phyloP scores from a whole-genome alignment of 1,140 invertebrate species.

The Drosophila simulans region DNA sequence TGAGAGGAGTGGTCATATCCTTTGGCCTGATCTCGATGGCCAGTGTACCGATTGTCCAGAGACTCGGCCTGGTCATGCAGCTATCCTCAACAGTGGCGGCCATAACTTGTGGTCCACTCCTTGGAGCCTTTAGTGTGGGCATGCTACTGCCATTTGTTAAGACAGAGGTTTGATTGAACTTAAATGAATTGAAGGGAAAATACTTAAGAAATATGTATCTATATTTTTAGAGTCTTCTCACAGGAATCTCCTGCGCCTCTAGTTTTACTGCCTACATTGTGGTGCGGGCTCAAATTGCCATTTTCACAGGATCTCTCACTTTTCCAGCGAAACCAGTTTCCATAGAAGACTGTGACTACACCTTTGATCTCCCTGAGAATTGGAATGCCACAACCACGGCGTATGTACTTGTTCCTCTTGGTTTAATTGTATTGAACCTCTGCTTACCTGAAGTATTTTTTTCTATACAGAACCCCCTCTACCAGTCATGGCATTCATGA shows the following conservation, averaged over 20 bases:
- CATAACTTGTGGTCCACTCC: slow-evolving; percentile 92
- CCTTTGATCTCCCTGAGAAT: slow-evolving; percentile 37
- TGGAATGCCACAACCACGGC: slow-evolving; percentile 50
- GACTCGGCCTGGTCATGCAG: slow-evolving; percentile 90
- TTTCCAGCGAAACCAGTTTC: slow-evolving; percentile 61
- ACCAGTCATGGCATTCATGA: slow-evolving; percentile 48
- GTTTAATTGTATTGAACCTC: background rate
- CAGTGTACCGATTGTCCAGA: slow-evolving; percentile 89
- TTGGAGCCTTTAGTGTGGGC: slow-evolving; percentile 93
- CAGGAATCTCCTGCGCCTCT: slow-evolving; percentile 44
- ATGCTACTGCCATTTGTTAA: slow-evolving; percentile 93
- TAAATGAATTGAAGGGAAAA: background rate
- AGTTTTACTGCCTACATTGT: slow-evolving; percentile 59
- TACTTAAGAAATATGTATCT: background rate
- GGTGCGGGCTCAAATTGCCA: slow-evolving; percentile 57
- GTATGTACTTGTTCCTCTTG: slow-evolving; percentile 53
- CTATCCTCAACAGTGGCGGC: slow-evolving; percentile 91
- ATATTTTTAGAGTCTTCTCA: slow-evolving; percentile 51
- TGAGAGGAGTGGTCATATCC: slow-evolving; percentile 87
- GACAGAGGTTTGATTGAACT: slow-evolving; percentile 84
- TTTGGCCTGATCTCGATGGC: slow-evolving; percentile 88
- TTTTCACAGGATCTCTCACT: slow-evolving; percentile 52
- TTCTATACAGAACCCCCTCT: slow-evolving; percentile 14
- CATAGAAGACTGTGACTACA: slow-evolving; percentile 60
- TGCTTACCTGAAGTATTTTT: background rate